Base-by-base conservation (phyloP, 2,797 vertebrate genomes). In the Coracias cyanogaster region DNA sequence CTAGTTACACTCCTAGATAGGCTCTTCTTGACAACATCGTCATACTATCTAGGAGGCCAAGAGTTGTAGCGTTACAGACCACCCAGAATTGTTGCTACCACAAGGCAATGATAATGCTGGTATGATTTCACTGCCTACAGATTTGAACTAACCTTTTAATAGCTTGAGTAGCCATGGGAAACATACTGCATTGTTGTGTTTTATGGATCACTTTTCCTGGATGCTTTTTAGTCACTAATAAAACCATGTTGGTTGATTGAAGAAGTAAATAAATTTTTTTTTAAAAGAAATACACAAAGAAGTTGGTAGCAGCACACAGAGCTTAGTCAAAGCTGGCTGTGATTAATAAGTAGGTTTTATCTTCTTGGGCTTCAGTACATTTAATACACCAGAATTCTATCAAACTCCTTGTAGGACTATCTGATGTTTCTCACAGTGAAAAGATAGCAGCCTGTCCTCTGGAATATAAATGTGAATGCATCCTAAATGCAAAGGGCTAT, bases 51-150 rank as follows among this genome's bases (percentile, higher is more conserved):
- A n/a, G 39, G 78, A 87, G 48, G 60, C 77, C 49, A 43, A 49
- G 86, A 93, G 86, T 18, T 89, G 86, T 24, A 55, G 86, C 45
- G 86, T 80, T 79, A 79, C 90, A 92, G 96, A 95, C 96, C 96
- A 96, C 96, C 96, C 96, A 96, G 84, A 86, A 37, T 41, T 94
- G 78, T 81, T 92, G 80, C 93, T 96, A 84, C 94, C 79, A 57
- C 71, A 49, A 84, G 90, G 90, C 81, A 77, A 4, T 29, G 65
- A 57, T 58, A 87, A 74, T 72, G 64, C 39, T 77, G 90, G 29
- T 93, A 45, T 64, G 84, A 81, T 87, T 92, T 90, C 86, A 89
- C 78, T 90, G 90, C 84, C 83, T 83, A 22, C 74, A 86, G 74
- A 72, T 52, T 86, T 61, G 43, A 88, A 13, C 86, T 78, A 93